Evolutionary conservation across 35 echinoderm and acorn worm genomes (phyloP).

Genomic region (Heliocidaris tuberculata): DNA sequence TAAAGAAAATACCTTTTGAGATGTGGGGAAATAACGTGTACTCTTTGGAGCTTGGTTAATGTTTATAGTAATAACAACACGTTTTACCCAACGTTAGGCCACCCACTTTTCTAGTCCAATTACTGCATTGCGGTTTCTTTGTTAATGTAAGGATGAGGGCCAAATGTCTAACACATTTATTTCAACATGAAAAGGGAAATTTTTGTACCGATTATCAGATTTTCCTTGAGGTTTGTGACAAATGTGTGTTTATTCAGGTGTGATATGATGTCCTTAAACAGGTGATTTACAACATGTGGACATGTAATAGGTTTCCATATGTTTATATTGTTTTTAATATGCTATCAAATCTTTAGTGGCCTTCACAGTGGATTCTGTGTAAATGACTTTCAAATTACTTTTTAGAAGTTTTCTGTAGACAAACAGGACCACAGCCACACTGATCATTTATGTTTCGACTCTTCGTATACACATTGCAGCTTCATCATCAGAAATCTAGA

Average conservation of each 20-base stretch:
- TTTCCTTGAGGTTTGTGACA: not conserved
- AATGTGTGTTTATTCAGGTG: not conserved
- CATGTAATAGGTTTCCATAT: too few species aligned
- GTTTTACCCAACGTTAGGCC: not conserved
- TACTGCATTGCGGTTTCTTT: not conserved
- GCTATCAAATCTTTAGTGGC: too few species aligned
- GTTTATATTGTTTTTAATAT: too few species aligned
- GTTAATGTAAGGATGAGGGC: not conserved
- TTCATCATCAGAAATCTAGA: too few species aligned
- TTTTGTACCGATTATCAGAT: not conserved
- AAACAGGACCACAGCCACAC: too few species aligned
- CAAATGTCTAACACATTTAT: not conserved
- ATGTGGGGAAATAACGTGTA: not conserved
- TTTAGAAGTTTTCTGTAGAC: too few species aligned
- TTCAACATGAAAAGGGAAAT: not conserved
- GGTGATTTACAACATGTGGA: not conserved
- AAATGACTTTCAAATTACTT: too few species aligned
- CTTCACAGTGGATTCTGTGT: too few species aligned
- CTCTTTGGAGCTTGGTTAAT: not conserved
- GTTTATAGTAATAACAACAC: not conserved
- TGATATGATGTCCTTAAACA: not conserved
- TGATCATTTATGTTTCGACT: too few species aligned
- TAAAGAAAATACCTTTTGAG: not conserved
- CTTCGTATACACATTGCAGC: too few species aligned
- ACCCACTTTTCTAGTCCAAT: not conserved